Evolutionary conservation across 2,888 invertebrate genomes (phyloP).

Genomic region (Xanthia icteritia): DNA sequence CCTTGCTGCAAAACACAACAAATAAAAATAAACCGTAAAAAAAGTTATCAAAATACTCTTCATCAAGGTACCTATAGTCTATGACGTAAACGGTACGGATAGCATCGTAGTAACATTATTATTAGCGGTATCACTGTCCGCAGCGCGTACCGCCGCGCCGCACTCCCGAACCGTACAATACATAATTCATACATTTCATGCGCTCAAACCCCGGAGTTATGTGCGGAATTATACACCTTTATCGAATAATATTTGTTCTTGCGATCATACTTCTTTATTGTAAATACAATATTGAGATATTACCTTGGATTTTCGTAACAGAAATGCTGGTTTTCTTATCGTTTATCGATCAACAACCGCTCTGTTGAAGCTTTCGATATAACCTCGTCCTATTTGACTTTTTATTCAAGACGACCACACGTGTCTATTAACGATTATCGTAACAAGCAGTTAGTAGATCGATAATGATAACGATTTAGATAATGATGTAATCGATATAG

Average conservation of each 20-base stretch:
- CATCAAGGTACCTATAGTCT: conserved; percentile 14
- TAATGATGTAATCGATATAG: conserved; percentile 37
- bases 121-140: conserved; percentile 69
- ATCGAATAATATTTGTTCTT: conserved; percentile 67
- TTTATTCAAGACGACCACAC: conserved; percentile 1
- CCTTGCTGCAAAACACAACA: background rate
- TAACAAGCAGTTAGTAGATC: conserved; percentile 29
- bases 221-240: conserved; percentile 69
- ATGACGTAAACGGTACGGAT: conserved; percentile 59
- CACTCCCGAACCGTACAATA: conserved; percentile 58
- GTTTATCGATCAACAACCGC: conserved; percentile 17
- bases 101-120: conserved; percentile 71
- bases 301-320: conserved; percentile 35
- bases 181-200: conserved; percentile 81
- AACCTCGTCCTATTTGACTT: background rate
- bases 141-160: conserved; percentile 5
- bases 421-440: conserved; percentile 24
- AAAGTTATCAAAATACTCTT: conserved; percentile 15
- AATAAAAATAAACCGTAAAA: conserved; percentile 9
- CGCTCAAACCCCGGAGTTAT: conserved; percentile 76
- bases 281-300: conserved; percentile 48
- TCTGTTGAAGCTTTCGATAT: conserved; percentile 8
- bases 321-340: conserved; percentile 23
- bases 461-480: conserved; percentile 21
- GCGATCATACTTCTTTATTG: conserved; percentile 47